A percentile compares a stretch with the other conserved stretches of the same genome.
phyloP scores from a whole-genome alignment of 2,113 vertebrate genomes.

The Pholis gunnellus region DNA sequence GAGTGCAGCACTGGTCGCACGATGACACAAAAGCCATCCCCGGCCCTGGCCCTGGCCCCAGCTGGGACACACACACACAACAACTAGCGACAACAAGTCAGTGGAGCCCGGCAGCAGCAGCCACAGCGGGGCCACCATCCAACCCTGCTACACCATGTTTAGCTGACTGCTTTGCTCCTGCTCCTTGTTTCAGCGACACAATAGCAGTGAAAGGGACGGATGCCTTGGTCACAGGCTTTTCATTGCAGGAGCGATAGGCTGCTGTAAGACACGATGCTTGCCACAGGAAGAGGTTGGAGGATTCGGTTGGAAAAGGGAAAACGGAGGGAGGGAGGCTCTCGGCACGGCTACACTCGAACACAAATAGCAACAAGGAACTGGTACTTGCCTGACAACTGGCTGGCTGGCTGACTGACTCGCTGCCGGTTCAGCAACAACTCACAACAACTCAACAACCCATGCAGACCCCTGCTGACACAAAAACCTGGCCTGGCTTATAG shows the following conservation, averaged over 20 bases:
- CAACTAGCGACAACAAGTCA: conserved; percentile 75
- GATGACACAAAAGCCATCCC: conserved; percentile 82
- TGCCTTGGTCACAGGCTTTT: conserved; percentile 70
- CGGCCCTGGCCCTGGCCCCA: conserved; percentile 26
- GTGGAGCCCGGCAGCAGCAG: conserved; percentile 78
- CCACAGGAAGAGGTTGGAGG: conserved; percentile 71
- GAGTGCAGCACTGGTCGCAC: conserved; percentile 82
- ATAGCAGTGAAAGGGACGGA: conserved; percentile 54
- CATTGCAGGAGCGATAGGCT: conserved; percentile 64
- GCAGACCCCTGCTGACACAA: conserved; percentile 71
- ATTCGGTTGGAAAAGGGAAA: conserved; percentile 48
- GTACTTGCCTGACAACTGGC: conserved; percentile 69
- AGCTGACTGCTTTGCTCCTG: conserved; percentile 67
- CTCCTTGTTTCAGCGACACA: conserved; percentile 74
- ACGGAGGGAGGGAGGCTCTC: conserved; percentile 50
- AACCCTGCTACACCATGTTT: conserved; percentile 71
- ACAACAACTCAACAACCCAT: conserved; percentile 72
- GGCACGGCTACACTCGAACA: conserved; percentile 68
- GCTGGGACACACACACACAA: conserved; percentile 49
- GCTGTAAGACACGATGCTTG: conserved; percentile 67
- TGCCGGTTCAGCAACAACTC: conserved; percentile 71
- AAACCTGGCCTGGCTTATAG: conserved; percentile 65
- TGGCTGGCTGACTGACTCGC: conserved; percentile 68
- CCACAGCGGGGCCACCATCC: conserved; percentile 79
- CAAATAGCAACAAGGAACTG: conserved; percentile 80